These are phyloP conservation scores for Darwinula stevensoni DNA, from an alignment of 2,888 invertebrate genomes.

Conservation along the genomic window DNA sequence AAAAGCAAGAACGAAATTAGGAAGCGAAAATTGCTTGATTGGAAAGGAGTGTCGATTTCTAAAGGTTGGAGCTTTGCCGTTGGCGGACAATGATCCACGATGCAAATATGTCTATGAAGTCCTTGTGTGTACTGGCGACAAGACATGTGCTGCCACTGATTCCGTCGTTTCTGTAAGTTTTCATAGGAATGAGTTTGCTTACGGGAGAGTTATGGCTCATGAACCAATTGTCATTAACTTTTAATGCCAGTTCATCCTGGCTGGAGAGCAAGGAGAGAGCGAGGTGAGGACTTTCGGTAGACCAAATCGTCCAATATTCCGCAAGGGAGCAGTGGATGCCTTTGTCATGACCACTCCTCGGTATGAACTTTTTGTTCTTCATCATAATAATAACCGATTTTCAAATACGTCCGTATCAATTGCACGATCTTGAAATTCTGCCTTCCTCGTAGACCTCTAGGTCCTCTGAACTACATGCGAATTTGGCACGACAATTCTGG, in stretches of 20 bases:
- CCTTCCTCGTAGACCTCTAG: constrained; percentile 20
- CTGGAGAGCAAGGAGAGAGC: constrained; percentile 19
- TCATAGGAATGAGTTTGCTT: too few species aligned
- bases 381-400: too few species aligned
- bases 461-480: constrained; percentile 17
- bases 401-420: too few species aligned
- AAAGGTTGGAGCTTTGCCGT: constrained; percentile 17
- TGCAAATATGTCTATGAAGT: constrained; percentile 20
- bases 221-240: too few species aligned
- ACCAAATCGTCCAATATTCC: constrained; percentile 15
- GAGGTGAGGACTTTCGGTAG: constrained; percentile 16
- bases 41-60: too few species aligned
- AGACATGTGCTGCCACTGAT: constrained; percentile 12
- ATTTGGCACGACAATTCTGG: constrained; percentile 23
- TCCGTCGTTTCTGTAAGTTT: constrained; percentile 9
- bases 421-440: too few species aligned
- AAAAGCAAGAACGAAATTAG: too few species aligned
- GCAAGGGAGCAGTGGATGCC: constrained; percentile 15
- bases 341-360: too few species aligned
- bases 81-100: constrained; percentile 17
- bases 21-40: too few species aligned
- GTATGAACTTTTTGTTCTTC: too few species aligned
- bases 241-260: constrained; percentile 18
- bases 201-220: too few species aligned
- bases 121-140: constrained; percentile 17